A percentile compares a stretch with the other conserved stretches of the same genome.
Conservation (phyloP, 2,113 vertebrate genomes). For the Chauna torquata region DNA sequence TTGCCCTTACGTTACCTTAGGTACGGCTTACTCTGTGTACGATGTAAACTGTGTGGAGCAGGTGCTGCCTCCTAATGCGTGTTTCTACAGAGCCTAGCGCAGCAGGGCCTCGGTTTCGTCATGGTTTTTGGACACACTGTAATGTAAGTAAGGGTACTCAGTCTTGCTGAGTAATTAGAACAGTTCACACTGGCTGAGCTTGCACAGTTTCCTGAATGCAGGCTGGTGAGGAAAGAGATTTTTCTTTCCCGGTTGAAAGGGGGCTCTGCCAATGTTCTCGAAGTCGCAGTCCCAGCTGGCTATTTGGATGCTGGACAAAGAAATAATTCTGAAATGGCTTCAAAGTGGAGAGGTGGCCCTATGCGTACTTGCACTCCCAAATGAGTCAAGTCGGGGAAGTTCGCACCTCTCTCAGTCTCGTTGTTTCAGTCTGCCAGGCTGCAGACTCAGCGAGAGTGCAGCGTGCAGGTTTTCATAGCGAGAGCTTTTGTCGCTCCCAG, state of each 20-base stretch:
- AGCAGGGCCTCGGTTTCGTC: background rate
- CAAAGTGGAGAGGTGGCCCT: background rate
- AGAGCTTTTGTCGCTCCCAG: constrained; percentile 30
- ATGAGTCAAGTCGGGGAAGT: background rate
- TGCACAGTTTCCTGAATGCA: background rate
- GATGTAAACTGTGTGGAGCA: background rate
- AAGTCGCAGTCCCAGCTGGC: background rate
- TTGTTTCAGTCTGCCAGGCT: constrained; percentile 4
- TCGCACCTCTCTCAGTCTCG: background rate
- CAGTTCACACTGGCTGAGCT: background rate
- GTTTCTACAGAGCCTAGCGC: background rate
- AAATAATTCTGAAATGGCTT: background rate
- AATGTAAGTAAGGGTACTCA: background rate
- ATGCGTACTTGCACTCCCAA: background rate
- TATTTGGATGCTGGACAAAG: background rate
- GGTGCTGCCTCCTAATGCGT: background rate
- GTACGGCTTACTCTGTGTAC: background rate
- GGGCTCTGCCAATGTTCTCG: background rate
- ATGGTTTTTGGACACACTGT: background rate
- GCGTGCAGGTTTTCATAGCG: background rate
- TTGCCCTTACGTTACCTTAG: background rate
- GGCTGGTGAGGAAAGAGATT: background rate
- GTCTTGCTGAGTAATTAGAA: constrained; percentile 3
- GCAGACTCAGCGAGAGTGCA: background rate
- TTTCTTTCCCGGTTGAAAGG: background rate